Evolutionary conservation across 2,888 invertebrate genomes (phyloP).

Genomic region (Rhagonycha fulva): DNA sequence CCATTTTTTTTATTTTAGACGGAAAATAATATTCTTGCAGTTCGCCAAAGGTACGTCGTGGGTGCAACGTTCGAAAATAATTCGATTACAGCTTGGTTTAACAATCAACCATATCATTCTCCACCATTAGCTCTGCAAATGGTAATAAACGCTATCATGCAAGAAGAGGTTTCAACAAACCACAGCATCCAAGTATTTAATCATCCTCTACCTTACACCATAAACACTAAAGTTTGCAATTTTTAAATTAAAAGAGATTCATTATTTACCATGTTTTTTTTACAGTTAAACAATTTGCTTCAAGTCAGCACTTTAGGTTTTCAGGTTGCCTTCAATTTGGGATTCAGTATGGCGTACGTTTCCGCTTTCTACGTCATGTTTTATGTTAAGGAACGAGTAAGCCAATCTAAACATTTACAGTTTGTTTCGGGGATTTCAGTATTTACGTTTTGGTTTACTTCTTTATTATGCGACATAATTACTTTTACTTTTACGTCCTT

Average conservation of each 20-base stretch:
- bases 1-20: constrained; percentile 3
- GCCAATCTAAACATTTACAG: constrained; percentile 72
- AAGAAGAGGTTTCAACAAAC: constrained; percentile 36
- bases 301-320: constrained; percentile 55
- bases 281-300: constrained; percentile 45
- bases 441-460: constrained; percentile 64
- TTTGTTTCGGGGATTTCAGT: constrained; percentile 72
- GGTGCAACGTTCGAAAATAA: constrained; percentile 58
- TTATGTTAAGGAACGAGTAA: constrained; percentile 66
- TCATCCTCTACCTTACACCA: constrained; percentile 65
- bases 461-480: constrained; percentile 66
- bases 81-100: constrained; percentile 67
- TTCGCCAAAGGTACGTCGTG: constrained; percentile 45
- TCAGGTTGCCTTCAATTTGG: constrained; percentile 68
- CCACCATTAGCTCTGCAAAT: constrained; percentile 66
- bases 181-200: constrained; percentile 57
- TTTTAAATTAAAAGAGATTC: background rate
- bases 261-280: background rate
- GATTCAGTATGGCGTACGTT: constrained; percentile 73
- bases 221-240: constrained; percentile 56
- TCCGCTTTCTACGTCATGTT: constrained; percentile 67
- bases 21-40: background rate
- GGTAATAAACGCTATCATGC: constrained; percentile 65
- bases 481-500: constrained; percentile 64
- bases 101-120: constrained; percentile 75